Evolutionary conservation across 37 sponge, comb jelly and placozoan species (phyloP), one percentile per base, ranked within the genome.

Genomic region (Tethya wilhelma): DNA sequence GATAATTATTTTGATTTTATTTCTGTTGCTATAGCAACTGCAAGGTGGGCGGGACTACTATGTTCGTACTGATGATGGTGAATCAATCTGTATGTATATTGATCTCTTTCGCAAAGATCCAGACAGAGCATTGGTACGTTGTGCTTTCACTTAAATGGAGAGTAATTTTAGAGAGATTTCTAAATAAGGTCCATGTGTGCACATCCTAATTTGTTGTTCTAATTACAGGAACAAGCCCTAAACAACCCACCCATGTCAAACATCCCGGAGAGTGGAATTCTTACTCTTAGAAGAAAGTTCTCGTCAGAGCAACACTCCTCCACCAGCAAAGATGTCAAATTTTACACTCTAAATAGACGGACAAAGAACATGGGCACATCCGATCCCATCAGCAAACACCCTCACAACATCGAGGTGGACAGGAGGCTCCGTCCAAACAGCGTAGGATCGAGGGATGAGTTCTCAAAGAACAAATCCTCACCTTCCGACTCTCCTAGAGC

Each of bases 71-170:
- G 82, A 87, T 55, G 87, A 87, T 44, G 87, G 87, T 3, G 75
- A 73, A 25, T 22, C 69, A 14, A 75, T 87, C 43, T 79, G 87
- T 42, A 43, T n/a, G 19, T 87, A 75, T 69, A 80, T 87, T 59
- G 87, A 87, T 3, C 44, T 59, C 32, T 87, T 87, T 62, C 57
- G 60, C 38, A 87, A 87, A 34, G 38, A 87, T 44, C 87, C 87
- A 23, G 87, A 87, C n/a, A 57, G 75, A 23, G 82, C 87, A 30
- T n/a, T 75, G 58, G 87, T 87, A 53, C 58, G 87, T 63, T 34
- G 43, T 53, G 4, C 33, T 66, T 20, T 65, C 29, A 44, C 0
- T 39, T 38, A 7, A 53, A 25, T 72, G 55, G 34, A 14, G 9
- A 49, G 14, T 9, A 49, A 14, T 49, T 49, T 14, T 49, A 49